phyloP scores from a whole-genome alignment of 2,113 vertebrate species.

The Notiomystis cincta region DNA sequence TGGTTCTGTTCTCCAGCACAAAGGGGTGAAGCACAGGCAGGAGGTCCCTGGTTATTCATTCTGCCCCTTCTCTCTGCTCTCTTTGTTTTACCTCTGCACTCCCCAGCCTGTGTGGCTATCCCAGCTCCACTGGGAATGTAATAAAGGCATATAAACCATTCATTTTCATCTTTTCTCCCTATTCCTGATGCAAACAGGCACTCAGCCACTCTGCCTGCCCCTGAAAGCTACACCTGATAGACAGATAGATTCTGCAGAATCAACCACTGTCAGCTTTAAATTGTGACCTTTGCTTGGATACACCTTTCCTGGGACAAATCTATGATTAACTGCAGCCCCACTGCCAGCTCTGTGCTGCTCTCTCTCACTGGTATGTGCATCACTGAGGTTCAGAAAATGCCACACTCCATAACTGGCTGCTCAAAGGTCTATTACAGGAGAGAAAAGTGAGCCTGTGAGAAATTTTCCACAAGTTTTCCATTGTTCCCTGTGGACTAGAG shows the following conservation, averaged over 20 bases:
- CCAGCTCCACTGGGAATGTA: background rate
- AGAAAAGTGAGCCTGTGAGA: background rate
- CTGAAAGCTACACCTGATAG: background rate
- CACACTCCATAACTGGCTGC: background rate
- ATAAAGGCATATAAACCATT: background rate
- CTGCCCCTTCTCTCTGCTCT: background rate
- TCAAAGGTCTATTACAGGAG: fast-evolving
- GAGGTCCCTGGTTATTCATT: background rate
- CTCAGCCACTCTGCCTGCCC: background rate
- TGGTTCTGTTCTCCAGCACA: background rate
- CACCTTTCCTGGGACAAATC: background rate
- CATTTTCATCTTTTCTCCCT: fast-evolving
- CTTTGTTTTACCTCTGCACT: background rate
- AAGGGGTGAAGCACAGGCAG: fast-evolving
- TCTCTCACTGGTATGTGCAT: background rate
- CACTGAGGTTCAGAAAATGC: background rate
- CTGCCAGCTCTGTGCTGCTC: background rate
- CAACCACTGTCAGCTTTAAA: background rate
- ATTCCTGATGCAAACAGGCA: background rate
- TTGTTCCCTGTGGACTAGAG: background rate
- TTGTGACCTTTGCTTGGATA: background rate
- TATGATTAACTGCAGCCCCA: background rate
- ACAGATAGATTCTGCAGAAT: background rate
- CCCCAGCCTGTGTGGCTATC: background rate
- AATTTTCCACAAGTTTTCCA: background rate